phyloP scores from a whole-genome alignment of 2,888 invertebrate species.

The Callinectes sapidus region DNA sequence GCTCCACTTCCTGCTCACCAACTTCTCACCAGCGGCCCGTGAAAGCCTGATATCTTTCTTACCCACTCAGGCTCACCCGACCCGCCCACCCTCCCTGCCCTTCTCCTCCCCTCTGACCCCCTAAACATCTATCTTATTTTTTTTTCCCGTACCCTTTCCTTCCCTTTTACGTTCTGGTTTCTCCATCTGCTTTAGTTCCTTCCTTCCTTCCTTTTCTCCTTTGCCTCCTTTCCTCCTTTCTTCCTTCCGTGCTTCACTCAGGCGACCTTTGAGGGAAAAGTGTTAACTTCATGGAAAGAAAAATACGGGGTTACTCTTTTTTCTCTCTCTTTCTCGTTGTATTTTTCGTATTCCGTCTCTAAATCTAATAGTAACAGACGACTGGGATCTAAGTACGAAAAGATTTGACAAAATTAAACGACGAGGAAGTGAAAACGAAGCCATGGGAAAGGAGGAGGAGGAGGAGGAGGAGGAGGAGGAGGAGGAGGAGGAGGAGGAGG shows the following conservation, averaged over 20 bases:
- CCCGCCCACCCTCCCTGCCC: not conserved
- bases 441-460: not conserved
- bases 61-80: not conserved
- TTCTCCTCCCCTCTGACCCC: not conserved
- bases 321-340: not conserved
- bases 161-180: no score
- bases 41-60: not conserved
- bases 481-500: not conserved
- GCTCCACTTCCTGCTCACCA: not conserved
- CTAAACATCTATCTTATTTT: not conserved
- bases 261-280: not conserved
- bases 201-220: not conserved
- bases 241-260: not conserved
- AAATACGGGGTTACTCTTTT: not conserved
- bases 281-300: not conserved
- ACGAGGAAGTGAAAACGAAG: not conserved
- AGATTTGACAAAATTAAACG: not conserved
- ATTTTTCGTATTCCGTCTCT: not conserved
- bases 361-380: not conserved
- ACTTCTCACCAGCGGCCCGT: not conserved
- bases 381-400: not conserved
- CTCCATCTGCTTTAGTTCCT: not conserved
- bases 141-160: no score
- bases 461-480: not conserved
- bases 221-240: not conserved